Percentiles rank a stretch among this genome's conserved stretches.
phyloP scores from a whole-genome alignment of 64 coral and sea anemone species.

The Catalaphyllia jardinei region DNA sequence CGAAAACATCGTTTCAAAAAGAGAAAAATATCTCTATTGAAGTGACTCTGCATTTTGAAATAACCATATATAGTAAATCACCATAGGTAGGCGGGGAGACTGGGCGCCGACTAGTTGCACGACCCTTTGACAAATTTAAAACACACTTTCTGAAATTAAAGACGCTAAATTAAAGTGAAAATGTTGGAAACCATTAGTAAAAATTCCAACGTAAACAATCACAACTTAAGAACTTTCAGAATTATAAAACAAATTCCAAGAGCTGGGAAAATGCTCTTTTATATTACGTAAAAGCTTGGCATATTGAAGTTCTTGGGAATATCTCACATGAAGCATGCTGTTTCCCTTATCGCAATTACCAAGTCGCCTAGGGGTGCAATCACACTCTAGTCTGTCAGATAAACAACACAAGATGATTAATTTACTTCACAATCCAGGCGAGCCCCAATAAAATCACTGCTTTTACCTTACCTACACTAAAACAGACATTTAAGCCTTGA shows the following conservation, averaged over 20 bases:
- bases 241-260: neutral
- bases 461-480: no score
- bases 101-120: neutral
- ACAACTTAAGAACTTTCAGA: neutral
- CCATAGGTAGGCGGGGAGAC: neutral
- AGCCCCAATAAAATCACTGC: neutral
- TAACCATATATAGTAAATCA: neutral
- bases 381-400: neutral
- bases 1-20: no score
- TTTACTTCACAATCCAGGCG: neutral
- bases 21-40: no score
- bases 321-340: neutral
- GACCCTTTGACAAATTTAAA: neutral
- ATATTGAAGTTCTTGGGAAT: no score
- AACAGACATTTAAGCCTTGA: no score
- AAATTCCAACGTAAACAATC: neutral
- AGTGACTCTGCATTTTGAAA: neutral
- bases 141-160: neutral
- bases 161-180: neutral
- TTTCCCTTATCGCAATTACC: slow-evolving; percentile 13
- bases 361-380: neutral
- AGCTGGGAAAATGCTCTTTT: neutral
- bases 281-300: no score
- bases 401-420: slow-evolving; percentile 5
- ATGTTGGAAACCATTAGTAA: neutral